Evolutionary conservation across 1,140 invertebrate genomes (phyloP).

Genomic region (Hycleus phaleratus): DNA sequence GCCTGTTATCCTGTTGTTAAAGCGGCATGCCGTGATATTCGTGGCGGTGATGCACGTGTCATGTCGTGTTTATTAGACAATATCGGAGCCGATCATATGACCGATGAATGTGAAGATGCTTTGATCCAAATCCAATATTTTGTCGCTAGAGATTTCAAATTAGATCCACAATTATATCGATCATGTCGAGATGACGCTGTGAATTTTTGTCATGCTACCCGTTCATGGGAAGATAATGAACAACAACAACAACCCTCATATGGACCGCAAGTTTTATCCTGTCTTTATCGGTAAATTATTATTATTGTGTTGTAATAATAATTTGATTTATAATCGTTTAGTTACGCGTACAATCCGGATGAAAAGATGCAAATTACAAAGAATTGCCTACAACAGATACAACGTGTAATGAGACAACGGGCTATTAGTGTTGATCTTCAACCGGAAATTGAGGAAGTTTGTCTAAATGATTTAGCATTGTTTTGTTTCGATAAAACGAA

Average conservation of each 20-base stretch:
- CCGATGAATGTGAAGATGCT: constrained; percentile 78
- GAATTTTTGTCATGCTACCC: constrained; percentile 69
- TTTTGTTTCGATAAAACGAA: constrained; percentile 77
- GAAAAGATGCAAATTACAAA: constrained; percentile 27
- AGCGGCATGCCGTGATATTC: constrained; percentile 57
- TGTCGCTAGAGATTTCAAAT: constrained; percentile 85
- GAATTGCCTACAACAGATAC: constrained; percentile 70
- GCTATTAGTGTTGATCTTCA: constrained; percentile 87
- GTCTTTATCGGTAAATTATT: constrained; percentile 61
- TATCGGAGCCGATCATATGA: constrained; percentile 78
- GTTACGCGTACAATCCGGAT: constrained; percentile 12
- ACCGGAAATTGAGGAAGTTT: constrained; percentile 87
- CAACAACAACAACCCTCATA: constrained; percentile 59
- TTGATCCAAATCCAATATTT: constrained; percentile 97
- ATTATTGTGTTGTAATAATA: neutral
- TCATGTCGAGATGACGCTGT: constrained; percentile 82
- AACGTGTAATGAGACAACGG: constrained; percentile 84
- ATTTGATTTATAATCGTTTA: neutral
- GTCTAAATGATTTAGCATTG: constrained; percentile 75
- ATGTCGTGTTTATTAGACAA: constrained; percentile 93
- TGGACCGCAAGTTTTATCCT: constrained; percentile 80
- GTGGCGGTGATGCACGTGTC: constrained; percentile 66
- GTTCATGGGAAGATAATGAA: constrained; percentile 65
- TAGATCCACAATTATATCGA: constrained; percentile 81
- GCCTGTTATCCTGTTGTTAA: constrained; percentile 79